These are phyloP conservation scores for Dipodomys merriami DNA, from an alignment of 2,113 vertebrate genomes.

Conservation along the genomic window DNA sequence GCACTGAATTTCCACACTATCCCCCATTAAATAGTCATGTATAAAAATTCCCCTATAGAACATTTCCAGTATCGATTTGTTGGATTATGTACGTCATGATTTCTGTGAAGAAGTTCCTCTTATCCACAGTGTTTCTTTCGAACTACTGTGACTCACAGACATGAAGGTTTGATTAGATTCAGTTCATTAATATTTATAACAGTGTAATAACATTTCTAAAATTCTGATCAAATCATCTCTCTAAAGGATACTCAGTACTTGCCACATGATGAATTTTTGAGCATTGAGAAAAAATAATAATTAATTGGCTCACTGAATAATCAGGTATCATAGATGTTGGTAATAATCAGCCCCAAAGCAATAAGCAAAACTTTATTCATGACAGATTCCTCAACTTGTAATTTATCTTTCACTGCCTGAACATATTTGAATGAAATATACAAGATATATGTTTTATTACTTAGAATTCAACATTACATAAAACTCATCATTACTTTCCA, in stretches of 20 bases:
- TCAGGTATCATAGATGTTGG: neutral
- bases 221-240: neutral
- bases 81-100: neutral
- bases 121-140: neutral
- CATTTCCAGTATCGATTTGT: neutral
- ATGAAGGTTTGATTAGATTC: neutral
- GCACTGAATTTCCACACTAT: neutral
- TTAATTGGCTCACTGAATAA: neutral
- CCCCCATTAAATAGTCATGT: neutral
- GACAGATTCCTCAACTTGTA: neutral
- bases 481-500: neutral
- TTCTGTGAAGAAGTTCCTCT: neutral
- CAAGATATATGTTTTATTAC: neutral
- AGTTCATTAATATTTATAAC: slow-evolving; percentile 2
- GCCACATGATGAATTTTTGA: neutral
- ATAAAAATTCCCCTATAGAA: neutral
- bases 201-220: neutral
- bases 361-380: neutral
- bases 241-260: neutral
- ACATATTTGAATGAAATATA: neutral
- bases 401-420: neutral
- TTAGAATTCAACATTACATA: neutral
- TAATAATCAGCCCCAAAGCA: neutral
- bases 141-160: neutral
- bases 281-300: neutral